Evolutionary conservation across 2,113 vertebrate genomes (phyloP).

Genomic region (Colossoma macropomum): DNA sequence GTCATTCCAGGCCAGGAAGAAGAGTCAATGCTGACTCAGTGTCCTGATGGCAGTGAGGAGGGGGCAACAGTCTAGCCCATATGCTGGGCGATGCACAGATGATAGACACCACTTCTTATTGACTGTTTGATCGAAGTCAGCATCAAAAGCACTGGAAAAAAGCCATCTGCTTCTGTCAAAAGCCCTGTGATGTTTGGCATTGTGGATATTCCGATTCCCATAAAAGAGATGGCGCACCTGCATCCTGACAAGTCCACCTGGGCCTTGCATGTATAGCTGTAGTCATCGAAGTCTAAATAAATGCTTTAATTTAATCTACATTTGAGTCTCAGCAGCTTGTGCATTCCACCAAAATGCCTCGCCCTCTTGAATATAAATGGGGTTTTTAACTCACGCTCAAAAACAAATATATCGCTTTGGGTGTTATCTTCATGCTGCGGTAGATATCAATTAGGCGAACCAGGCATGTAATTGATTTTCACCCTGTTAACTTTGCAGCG

Average conservation of each 20-base stretch:
- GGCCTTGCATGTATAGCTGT: constrained; percentile 3
- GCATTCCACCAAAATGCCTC: constrained; percentile 56
- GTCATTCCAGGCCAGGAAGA: constrained; percentile 41
- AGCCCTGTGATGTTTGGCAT: constrained; percentile 48
- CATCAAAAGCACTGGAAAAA: constrained; percentile 44
- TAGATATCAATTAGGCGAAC: constrained; percentile 79
- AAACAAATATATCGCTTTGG: constrained; percentile 60
- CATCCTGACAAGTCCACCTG: constrained; percentile 41
- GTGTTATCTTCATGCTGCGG: constrained; percentile 74
- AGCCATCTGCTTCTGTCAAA: constrained; percentile 31
- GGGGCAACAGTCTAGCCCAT: constrained; percentile 13
- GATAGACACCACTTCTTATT: constrained; percentile 34
- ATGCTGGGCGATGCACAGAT: constrained; percentile 37
- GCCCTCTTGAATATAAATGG: constrained; percentile 57
- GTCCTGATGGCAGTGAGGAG: constrained; percentile 19
- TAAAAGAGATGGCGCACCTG: constrained; percentile 42
- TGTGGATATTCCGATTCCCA: constrained; percentile 36
- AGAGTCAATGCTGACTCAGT: constrained; percentile 50
- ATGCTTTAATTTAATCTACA: constrained; percentile 45
- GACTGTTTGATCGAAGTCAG: constrained; percentile 40
- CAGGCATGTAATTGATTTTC: constrained; percentile 82
- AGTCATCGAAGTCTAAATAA: constrained; percentile 39
- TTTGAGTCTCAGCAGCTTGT: constrained; percentile 39
- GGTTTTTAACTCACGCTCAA: constrained; percentile 55
- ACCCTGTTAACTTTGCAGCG: constrained; percentile 71